These are phyloP conservation scores for Macrotis lagotis DNA, from an alignment of 2,113 vertebrate genomes.

Conservation along the genomic window DNA sequence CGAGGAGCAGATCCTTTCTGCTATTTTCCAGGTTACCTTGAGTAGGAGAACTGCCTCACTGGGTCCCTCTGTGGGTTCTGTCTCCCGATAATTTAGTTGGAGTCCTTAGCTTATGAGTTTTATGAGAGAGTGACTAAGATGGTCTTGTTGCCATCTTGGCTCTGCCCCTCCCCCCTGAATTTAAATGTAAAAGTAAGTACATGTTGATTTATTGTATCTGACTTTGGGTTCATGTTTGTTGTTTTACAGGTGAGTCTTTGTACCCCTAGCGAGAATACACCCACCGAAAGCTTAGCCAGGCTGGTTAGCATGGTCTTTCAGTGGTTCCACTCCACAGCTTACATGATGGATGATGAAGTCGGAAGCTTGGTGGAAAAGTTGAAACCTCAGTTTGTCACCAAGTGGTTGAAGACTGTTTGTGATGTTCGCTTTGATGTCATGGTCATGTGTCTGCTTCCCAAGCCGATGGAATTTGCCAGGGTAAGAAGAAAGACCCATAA, in stretches of 20 bases:
- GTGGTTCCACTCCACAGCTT: slow-evolving; percentile 99
- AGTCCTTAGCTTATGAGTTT: no score
- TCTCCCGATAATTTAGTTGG: no score
- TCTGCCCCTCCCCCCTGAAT: background rate
- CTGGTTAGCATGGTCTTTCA: slow-evolving; percentile 99
- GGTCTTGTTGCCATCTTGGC: no score
- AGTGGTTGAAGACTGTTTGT: slow-evolving; percentile 98
- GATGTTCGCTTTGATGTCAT: slow-evolving; percentile 99
- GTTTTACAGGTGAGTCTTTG: slow-evolving; percentile 94
- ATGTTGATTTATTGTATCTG: slow-evolving; percentile 17
- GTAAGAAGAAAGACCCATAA: slow-evolving; percentile 82
- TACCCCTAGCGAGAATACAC: slow-evolving; percentile 98
- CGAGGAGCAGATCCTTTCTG: no score
- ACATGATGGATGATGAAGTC: slow-evolving; percentile 99
- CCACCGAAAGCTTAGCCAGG: slow-evolving; percentile 96
- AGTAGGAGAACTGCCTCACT: no score
- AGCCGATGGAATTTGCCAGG: slow-evolving; percentile 98
- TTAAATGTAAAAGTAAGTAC: background rate
- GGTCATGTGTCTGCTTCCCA: slow-evolving; percentile 99
- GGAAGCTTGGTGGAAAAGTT: slow-evolving; percentile 98
- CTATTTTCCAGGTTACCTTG: no score
- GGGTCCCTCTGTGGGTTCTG: no score
- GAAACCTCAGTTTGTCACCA: slow-evolving; percentile 99
- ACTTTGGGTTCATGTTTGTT: slow-evolving; percentile 49
- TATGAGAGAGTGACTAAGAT: no score